Conservation (phyloP, 2,888 invertebrate genomes). For the Dione vanillae region DNA sequence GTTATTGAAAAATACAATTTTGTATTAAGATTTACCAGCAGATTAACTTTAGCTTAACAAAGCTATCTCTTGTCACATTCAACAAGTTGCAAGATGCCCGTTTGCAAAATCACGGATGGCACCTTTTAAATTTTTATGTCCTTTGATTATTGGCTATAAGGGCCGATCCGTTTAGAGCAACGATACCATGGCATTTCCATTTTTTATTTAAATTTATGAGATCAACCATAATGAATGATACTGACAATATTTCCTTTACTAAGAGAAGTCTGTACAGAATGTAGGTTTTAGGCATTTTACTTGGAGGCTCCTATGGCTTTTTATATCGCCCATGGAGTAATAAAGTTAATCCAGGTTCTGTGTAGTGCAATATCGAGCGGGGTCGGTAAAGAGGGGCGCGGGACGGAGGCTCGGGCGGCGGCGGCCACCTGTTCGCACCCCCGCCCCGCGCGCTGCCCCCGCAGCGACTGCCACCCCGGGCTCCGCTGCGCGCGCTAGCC, state of each 20-base stretch:
- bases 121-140: constrained; percentile 38
- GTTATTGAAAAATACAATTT: constrained; percentile 16
- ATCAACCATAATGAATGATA: constrained; percentile 24
- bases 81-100: constrained; percentile 57
- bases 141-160: constrained; percentile 40
- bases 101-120: constrained; percentile 40
- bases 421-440: constrained; percentile 72
- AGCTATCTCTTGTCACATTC: constrained; percentile 53
- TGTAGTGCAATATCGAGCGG: constrained; percentile 68
- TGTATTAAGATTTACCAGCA: not conserved
- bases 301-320: constrained; percentile 59
- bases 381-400: constrained; percentile 53
- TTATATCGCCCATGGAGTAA: constrained; percentile 68
- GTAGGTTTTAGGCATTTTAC: constrained; percentile 49
- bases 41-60: constrained; percentile 39
- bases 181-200: constrained; percentile 44
- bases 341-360: constrained; percentile 79
- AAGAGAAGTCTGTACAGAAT: constrained; percentile 65
- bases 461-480: constrained; percentile 52
- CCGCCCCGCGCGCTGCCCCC: constrained; percentile 49
- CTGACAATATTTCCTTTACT: constrained; percentile 60
- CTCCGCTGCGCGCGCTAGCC: constrained; percentile 72
- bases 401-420: constrained; percentile 57
- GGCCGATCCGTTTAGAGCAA: constrained; percentile 26
- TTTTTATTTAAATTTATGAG: constrained; percentile 47